Conservation (phyloP, 2,888 invertebrate genomes). For the Polymixis lichenea region DNA sequence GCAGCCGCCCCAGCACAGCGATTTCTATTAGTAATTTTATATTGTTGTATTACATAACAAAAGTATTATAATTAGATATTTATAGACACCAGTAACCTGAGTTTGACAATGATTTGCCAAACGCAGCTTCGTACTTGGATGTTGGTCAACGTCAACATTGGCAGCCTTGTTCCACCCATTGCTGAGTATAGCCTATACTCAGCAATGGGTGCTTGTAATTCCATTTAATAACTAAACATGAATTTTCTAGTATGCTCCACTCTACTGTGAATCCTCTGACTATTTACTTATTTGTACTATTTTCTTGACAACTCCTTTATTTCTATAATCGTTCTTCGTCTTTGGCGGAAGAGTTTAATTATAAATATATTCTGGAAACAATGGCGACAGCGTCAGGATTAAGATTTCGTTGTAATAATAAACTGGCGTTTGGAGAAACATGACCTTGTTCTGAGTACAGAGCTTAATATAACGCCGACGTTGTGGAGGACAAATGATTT, state of each 20-base stretch:
- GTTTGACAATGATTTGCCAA: neutral
- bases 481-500: conserved; percentile 16
- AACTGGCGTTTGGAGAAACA: conserved; percentile 50
- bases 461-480: conserved; percentile 34
- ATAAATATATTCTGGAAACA: conserved; percentile 58
- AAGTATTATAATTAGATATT: too few species aligned
- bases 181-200: neutral
- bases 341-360: conserved; percentile 56
- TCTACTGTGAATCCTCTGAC: neutral
- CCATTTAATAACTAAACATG: neutral
- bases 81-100: too few species aligned
- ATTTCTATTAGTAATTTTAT: too few species aligned
- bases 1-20: too few species aligned
- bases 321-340: conserved; percentile 29
- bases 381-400: conserved; percentile 48
- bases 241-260: neutral
- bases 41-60: too few species aligned
- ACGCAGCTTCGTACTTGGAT: neutral
- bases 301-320: neutral
- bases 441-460: conserved; percentile 51
- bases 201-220: too few species aligned
- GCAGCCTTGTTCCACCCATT: neutral
- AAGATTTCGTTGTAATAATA: conserved; percentile 59
- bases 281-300: neutral
- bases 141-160: neutral